Evolutionary conservation across 1,140 invertebrate species (phyloP).

Genomic region (Drosophila ohnishii): DNA sequence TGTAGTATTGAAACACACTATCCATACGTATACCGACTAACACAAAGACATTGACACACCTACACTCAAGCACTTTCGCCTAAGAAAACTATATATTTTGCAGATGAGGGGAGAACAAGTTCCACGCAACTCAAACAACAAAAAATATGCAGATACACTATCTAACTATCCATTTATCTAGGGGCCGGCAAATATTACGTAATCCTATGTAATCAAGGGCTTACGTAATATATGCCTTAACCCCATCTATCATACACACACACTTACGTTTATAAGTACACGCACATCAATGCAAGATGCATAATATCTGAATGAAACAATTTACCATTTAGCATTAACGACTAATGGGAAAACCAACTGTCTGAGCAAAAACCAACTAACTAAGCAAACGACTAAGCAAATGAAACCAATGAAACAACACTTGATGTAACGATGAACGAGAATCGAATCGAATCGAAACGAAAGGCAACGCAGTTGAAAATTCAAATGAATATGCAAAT

Average conservation of each 20-base stretch:
- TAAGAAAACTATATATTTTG: conserved; percentile 25
- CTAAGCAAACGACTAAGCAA: conserved; percentile 65
- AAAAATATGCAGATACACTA: conserved; percentile 39
- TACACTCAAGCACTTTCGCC: conserved; percentile 31
- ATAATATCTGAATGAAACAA: conserved; percentile 64
- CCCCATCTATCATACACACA: conserved; percentile 24
- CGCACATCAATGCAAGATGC: conserved; percentile 61
- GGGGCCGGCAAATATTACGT: background rate
- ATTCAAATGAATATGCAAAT: conserved; percentile 37
- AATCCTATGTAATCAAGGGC: background rate
- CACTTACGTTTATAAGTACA: conserved; percentile 29
- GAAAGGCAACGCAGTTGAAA: conserved; percentile 47
- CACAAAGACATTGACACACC: conserved; percentile 31
- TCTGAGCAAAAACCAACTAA: conserved; percentile 76
- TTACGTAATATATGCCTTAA: background rate
- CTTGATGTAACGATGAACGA: conserved; percentile 47
- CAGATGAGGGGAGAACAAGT: conserved; percentile 50
- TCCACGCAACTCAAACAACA: conserved; percentile 60
- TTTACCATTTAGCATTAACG: conserved; percentile 75
- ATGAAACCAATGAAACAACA: conserved; percentile 18
- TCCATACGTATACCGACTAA: conserved; percentile 33
- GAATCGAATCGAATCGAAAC: conserved; percentile 39
- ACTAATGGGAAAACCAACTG: conserved; percentile 53
- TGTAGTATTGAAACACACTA: conserved; percentile 30
- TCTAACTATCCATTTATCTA: conserved; percentile 14